Conservation (phyloP, 2,888 invertebrate species). For the Chrysolina americana region DNA sequence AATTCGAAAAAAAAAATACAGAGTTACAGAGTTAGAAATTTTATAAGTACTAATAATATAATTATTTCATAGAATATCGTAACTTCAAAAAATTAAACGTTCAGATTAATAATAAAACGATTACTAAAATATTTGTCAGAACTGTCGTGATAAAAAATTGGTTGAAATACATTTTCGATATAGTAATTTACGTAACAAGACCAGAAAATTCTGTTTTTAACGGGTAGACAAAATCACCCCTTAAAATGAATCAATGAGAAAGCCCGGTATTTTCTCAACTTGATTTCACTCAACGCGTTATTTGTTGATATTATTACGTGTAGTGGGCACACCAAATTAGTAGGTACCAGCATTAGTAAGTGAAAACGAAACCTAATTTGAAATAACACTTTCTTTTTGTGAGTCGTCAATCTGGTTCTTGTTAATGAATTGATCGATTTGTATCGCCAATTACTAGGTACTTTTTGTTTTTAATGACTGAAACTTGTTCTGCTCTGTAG, state of each 20-base stretch:
- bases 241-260: background rate
- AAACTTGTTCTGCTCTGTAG: background rate
- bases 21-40: too few relatives aligned
- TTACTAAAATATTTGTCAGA: too few relatives aligned
- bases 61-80: too few relatives aligned
- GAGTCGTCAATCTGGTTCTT: background rate
- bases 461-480: background rate
- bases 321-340: background rate
- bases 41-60: too few relatives aligned
- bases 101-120: too few relatives aligned
- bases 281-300: background rate
- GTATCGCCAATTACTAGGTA: background rate
- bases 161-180: too few relatives aligned
- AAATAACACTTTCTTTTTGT: conserved; percentile 4
- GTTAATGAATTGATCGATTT: background rate
- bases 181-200: too few relatives aligned
- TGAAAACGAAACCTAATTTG: conserved; percentile 1
- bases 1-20: too few relatives aligned
- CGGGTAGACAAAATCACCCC: too few relatives aligned
- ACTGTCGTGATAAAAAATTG: too few relatives aligned
- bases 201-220: too few relatives aligned
- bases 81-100: too few relatives aligned
- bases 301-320: background rate
- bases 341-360: background rate
- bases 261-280: background rate